Base-by-base conservation (phyloP, 2,888 invertebrate species). In the Xanthia togata region DNA sequence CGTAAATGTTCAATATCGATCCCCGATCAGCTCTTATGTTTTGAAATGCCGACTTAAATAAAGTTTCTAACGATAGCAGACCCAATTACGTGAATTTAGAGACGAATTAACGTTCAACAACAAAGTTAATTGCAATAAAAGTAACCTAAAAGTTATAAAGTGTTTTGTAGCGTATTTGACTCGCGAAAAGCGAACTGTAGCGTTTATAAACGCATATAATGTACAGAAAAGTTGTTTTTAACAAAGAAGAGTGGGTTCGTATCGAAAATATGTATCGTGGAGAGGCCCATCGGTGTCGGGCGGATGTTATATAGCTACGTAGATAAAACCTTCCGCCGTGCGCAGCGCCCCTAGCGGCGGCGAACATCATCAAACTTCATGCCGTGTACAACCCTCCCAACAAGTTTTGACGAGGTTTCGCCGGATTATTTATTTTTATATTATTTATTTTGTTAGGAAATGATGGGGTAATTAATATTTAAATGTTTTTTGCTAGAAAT, bases 321-420 rank as follows among this genome's bases (percentile, higher is more conserved):
- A 96, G 96, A 96, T 96, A 96, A 96, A 96, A 96, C 96, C 96
- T 96, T 96, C 96, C 96, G 96, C 95, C 96, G 96, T 90, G 85
- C 84, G 83, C 93, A 95, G 96, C 96, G 96, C 96, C 93, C 90
- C 96, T 93, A 82, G 94, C 89, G 96, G 95, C 90, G 91, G 91
- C 92, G 91, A 91, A 93, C 90, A 86, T 92, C 93, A 95, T 92
- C 93, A 87, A 89, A 91, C 95, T 96, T 96, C 96, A 96, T 95
- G 95, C 94, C 92, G 93, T 88, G 92, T 96, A 96, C 95, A 95
- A 89, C 88, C 81, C 87, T 83, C 92, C 91, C 85, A 91, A 88
- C 89, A 95, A 91, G 93, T 96, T 94, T 91, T 87, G 90, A 79
- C 85, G 53, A 78, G 78, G 69, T 78, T 76, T 68, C 63, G 60